Percentiles rank a stretch among this genome's conserved stretches.
Evolutionary conservation across 2,888 invertebrate genomes (phyloP).

Genomic region (Sceliomorpha sp.): DNA sequence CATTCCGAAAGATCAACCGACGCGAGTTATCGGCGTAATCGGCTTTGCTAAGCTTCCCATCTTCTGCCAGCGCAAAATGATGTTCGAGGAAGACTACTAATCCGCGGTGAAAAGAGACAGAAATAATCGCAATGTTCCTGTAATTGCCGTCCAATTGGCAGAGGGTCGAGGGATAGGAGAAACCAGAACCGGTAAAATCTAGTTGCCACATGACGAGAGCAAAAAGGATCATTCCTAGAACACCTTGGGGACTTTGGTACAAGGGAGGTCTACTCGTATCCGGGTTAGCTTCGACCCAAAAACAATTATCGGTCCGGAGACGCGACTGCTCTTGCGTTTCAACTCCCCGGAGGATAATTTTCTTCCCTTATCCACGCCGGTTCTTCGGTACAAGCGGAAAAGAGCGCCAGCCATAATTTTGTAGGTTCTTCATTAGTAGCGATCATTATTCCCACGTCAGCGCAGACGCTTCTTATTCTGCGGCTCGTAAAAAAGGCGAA

Average conservation of each 20-base stretch:
- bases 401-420: not conserved
- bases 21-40: constrained; percentile 45
- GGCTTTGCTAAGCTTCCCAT: constrained; percentile 19
- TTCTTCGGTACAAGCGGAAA: not conserved
- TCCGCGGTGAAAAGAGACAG: too few relatives aligned
- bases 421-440: not conserved
- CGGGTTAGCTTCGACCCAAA: constrained; percentile 9
- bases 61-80: constrained; percentile 28
- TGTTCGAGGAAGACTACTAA: constrained; percentile 37
- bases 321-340: not conserved
- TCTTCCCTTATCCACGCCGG: not conserved
- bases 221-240: constrained; percentile 48
- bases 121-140: constrained; percentile 48
- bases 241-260: constrained; percentile 19
- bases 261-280: too few relatives aligned
- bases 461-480: constrained; percentile 31
- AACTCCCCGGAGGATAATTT: not conserved
- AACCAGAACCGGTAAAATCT: constrained; percentile 50
- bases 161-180: constrained; percentile 21
- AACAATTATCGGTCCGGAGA: not conserved
- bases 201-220: constrained; percentile 18
- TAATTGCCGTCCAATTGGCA: constrained; percentile 44
- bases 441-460: constrained; percentile 46
- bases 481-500: constrained; percentile 30
- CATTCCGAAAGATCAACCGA: constrained; percentile 40